Evolutionary conservation across 2,888 invertebrate species (phyloP), one percentile per base, ranked within the genome.

Genomic region (Noctua fimbriata): DNA sequence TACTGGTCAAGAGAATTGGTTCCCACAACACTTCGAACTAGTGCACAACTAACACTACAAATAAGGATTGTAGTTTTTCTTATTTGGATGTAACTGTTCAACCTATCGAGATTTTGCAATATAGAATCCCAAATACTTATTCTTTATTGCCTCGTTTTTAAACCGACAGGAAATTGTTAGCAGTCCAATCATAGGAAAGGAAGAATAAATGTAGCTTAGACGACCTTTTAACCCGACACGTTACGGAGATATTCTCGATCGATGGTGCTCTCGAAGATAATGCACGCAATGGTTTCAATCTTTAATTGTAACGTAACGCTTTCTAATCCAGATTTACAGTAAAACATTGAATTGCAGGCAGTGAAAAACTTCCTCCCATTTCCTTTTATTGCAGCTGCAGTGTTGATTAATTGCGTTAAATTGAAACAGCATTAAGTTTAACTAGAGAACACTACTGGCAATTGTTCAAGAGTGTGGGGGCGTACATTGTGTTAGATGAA

Each of bases 221-320:
- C 78, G 88, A 92, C 91, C 92, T 91, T 91, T 92, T 91, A 89
- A 92, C 93, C 92, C 89, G 83, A 87, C 93, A 93, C 93, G 93
- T 91, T 90, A 86, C 86, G 79, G 73, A 83, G 80, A 89, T 90
- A 87, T 84, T 83, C 73, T 85, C 84, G 84, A 89, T 88, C 87
- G 90, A 90, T 90, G 84, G 76, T 81, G 84, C 84, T 87, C 81
- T 87, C 84, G 69, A 85, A 86, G 87, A 89, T 89, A 86, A 87
- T 87, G 88, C 90, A 89, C 88, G 81, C 84, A 78, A 85, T 86
- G 79, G 78, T 81, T 88, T 72, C 72, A 79, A 89, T 87, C 78
- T 81, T 86, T 87, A 86, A 86, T 83, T 88, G 69, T 83, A 83
- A 73, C 47, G 63, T 79, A 88, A 87, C 84, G 88, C 89, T 92